Evolutionary conservation across 1,140 invertebrate genomes (phyloP), one percentile per base, ranked within the genome.

Genomic region (Hylaeus volcanicus): DNA sequence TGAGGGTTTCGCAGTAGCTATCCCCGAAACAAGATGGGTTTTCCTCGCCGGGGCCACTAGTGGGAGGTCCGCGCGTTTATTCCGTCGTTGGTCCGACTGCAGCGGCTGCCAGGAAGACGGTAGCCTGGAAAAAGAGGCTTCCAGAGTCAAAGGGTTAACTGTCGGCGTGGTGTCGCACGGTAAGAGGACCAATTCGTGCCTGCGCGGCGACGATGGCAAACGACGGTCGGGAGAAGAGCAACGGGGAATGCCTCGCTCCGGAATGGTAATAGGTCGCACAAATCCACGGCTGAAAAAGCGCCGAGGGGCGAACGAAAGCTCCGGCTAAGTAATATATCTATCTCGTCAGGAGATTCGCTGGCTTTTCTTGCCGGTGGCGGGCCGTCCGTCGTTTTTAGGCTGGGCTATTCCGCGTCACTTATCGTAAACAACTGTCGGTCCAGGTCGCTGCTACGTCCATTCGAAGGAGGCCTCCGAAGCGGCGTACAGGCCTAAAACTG

Each of bases 371-470:
- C 15, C 43, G 5, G n/a, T 5, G 4, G 14, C n/a, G 14, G 51
- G 12, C n/a, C 8, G 58, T 58, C 43, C 58, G 56, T 2, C 41
- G 61, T 74, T 73, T 79, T 56, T 73, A 61, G 56, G n/a, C 1
- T 6, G 26, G 26, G 48, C 60, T 37, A 51, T 66, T 60, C 15
- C 39, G 48, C 43, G 61, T 26, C 71, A 74, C 60, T 79, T 74
- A 74, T 74, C 77, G 77, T 74, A 74, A 79, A 79, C 70, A 74
- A 66, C 77, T 55, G 43, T 58, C 51, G 61, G 53, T 5, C 45
- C 53, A 14, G 5, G 70, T 37, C 9, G 51, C 41, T 12, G 63
- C 51, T 56, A 43, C 45, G 64, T 26, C 12, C 68, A 56, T 56
- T 37, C 53, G 37, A 12, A 55, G 9, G 15, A 48, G 9, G 15